Evolutionary conservation across 2,797 vertebrate species (phyloP).

Genomic region (Neomorphus geoffroyi): DNA sequence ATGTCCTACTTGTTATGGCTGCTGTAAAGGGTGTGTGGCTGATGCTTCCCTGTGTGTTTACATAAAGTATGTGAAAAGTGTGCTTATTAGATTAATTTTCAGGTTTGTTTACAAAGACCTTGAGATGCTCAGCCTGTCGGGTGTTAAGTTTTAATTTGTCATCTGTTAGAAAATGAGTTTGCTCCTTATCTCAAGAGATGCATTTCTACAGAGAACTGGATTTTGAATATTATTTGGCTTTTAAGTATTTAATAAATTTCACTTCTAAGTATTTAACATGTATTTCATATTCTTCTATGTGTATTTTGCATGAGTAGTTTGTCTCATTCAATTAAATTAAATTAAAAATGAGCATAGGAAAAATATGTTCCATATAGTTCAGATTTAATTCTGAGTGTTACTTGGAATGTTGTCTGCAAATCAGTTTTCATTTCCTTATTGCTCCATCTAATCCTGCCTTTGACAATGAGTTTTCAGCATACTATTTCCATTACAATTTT

Average conservation of each 20-base stretch:
- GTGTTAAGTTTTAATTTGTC: neutral
- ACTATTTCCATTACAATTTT: neutral
- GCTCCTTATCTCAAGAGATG: neutral
- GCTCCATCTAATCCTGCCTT: neutral
- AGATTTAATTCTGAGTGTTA: neutral
- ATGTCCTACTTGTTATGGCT: neutral
- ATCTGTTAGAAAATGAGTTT: neutral
- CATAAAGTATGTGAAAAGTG: neutral
- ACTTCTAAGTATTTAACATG: neutral
- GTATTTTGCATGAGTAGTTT: neutral
- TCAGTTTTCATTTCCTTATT: neutral
- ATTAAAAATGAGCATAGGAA: neutral
- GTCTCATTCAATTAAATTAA: neutral
- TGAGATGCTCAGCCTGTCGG: neutral
- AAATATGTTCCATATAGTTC: rapidly evolving
- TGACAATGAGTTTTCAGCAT: neutral
- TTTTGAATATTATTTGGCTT: neutral
- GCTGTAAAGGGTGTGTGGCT: neutral
- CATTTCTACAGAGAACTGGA: neutral
- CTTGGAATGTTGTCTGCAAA: neutral
- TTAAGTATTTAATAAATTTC: neutral
- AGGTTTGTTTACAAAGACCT: neutral
- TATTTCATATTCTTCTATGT: neutral
- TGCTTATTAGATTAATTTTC: neutral
- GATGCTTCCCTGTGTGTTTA: neutral